Percentiles rank a stretch among this genome's conserved stretches.
Evolutionary conservation across 2,797 vertebrate genomes (phyloP).

Genomic region (Sebastes itinus): DNA sequence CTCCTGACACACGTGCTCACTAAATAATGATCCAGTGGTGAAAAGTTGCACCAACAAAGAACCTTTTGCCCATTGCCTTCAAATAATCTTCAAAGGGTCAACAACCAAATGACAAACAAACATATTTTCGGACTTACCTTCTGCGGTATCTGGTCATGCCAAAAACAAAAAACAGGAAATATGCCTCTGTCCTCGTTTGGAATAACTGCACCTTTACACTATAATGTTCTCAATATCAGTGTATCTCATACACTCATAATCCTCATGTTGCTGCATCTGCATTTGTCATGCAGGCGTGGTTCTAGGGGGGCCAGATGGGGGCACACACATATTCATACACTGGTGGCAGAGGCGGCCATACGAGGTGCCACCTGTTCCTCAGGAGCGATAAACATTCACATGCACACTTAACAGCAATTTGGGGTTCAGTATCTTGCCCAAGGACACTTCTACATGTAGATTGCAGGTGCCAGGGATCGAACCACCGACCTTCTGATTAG

Average conservation of each 20-base stretch:
- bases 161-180: neutral
- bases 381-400: no score
- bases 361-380: no score
- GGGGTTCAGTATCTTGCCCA: no score
- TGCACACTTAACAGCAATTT: no score
- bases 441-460: no score
- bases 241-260: neutral
- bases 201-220: neutral
- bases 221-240: neutral
- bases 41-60: conserved; percentile 5
- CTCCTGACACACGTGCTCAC: conserved; percentile 35
- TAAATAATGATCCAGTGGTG: conserved; percentile 25
- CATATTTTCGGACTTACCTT: neutral
- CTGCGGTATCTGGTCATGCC: neutral
- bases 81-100: neutral
- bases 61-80: neutral
- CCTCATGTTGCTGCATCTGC: neutral
- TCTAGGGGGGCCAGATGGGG: no score
- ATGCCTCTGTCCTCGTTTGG: neutral
- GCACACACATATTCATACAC: no score
- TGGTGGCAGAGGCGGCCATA: no score
- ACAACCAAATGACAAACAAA: neutral
- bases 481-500: no score
- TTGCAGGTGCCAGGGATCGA: no score
- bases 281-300: neutral